Conservation (phyloP, 2,888 invertebrate genomes). For the Nesidiocoris tenuis region DNA sequence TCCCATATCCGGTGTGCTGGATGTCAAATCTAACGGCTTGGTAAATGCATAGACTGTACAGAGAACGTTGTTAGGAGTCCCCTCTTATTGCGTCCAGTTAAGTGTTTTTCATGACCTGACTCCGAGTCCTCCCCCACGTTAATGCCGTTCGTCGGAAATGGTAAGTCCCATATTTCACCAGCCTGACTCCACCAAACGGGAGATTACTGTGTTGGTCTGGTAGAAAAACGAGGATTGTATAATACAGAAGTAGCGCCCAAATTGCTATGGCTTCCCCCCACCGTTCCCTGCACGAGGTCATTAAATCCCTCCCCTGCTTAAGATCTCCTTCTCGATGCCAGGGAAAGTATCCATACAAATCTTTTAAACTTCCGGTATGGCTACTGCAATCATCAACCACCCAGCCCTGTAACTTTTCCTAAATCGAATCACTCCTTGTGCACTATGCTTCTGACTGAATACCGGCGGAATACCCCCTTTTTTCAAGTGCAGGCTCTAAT, state of each 20-base stretch:
- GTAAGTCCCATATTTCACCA: not conserved
- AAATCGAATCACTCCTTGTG: too few species aligned
- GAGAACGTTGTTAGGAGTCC: not conserved
- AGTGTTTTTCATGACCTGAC: not conserved
- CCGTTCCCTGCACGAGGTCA: not conserved
- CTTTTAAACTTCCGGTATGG: too few species aligned
- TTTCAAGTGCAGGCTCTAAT: too few species aligned
- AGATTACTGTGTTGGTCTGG: not conserved
- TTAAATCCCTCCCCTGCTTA: not conserved
- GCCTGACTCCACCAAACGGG: not conserved
- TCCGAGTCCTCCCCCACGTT: not conserved
- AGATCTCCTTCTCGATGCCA: too few species aligned
- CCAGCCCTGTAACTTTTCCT: too few species aligned
- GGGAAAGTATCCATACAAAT: too few species aligned
- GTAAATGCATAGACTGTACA: not conserved
- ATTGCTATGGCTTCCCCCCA: not conserved
- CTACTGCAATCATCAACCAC: too few species aligned
- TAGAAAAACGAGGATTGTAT: not conserved
- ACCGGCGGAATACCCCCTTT: too few species aligned
- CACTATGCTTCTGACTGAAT: not conserved
- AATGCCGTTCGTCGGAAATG: not conserved
- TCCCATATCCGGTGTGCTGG: not conserved
- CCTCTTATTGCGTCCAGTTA: not conserved
- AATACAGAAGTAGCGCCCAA: not conserved
- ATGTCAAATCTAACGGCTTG: not conserved